These are phyloP conservation scores for Paramuricea clavata DNA, from an alignment of 92 coral and sea anemone genomes.

Conservation along the genomic window DNA sequence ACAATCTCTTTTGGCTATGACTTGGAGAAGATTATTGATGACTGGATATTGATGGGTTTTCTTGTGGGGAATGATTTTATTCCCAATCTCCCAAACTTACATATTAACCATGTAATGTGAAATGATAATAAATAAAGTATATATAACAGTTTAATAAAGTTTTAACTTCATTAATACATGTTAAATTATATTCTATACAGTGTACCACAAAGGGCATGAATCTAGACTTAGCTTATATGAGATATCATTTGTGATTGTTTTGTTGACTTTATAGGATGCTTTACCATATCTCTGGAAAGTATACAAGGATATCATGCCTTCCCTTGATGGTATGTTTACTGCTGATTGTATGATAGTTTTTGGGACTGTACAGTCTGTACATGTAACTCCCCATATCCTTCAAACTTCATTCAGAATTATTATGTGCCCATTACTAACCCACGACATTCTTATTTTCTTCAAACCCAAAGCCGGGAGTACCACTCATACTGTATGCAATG, in stretches of 20 bases:
- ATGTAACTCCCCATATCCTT: no score
- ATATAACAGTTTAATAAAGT: not conserved
- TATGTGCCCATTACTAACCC: no score
- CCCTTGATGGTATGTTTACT: slow-evolving; percentile 76
- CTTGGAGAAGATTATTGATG: slow-evolving; percentile 92
- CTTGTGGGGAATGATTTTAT: slow-evolving; percentile 97
- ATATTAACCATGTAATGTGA: slow-evolving; percentile 89
- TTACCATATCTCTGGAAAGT: slow-evolving; percentile 86
- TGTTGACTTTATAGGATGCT: slow-evolving; percentile 75
- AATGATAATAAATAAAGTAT: not conserved
- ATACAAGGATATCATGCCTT: slow-evolving; percentile 85
- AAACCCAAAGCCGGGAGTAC: no score
- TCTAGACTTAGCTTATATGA: no score
- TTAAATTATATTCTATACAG: no score
- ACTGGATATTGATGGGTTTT: slow-evolving; percentile 98
- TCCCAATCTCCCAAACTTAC: slow-evolving; percentile 92
- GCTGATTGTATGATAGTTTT: not conserved
- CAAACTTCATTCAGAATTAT: no score
- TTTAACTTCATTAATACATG: no score
- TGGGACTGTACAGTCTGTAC: no score
- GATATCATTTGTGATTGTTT: not conserved
- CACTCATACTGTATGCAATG: not conserved
- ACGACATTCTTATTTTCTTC: no score
- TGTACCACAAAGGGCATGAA: no score
- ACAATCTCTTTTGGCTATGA: slow-evolving; percentile 81